These are phyloP conservation scores for Megamerina dolium DNA, from an alignment of 2,888 invertebrate species.

Conservation along the genomic window DNA sequence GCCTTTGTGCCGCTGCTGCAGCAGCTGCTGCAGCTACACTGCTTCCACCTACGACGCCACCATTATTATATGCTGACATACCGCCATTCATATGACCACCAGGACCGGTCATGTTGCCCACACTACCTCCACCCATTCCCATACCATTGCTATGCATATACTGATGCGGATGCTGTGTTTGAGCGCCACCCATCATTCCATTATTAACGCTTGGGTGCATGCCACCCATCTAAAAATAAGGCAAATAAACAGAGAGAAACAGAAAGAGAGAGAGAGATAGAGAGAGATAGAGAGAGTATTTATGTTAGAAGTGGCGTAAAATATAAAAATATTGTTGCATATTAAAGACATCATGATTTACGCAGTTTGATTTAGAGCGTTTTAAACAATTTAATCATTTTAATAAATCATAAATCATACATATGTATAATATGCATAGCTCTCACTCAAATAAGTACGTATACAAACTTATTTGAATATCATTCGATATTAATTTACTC, in stretches of 20 bases:
- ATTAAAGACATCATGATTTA: too few relatives aligned
- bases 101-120: conserved; percentile 30
- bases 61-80: conserved; percentile 36
- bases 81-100: conserved; percentile 40
- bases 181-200: conserved; percentile 34
- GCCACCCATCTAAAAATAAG: conserved; percentile 39
- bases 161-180: conserved; percentile 34
- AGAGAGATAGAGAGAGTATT: not conserved
- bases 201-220: conserved; percentile 41
- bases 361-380: too few relatives aligned
- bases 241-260: not conserved
- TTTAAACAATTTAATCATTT: too few relatives aligned
- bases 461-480: too few relatives aligned
- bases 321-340: too few relatives aligned
- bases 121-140: conserved; percentile 16
- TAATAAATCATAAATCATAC: too few relatives aligned
- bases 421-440: too few relatives aligned
- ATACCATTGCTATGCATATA: conserved; percentile 39
- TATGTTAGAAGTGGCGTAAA: not conserved
- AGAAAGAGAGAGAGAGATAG: not conserved
- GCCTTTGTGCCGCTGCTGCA: conserved; percentile 41
- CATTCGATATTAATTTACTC: too few relatives aligned
- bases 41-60: too few relatives aligned
- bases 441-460: too few relatives aligned
- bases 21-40: conserved; percentile 20